phyloP scores from a whole-genome alignment of 35 echinoderm and acorn worm genomes.

The Amphiura filiformis region DNA sequence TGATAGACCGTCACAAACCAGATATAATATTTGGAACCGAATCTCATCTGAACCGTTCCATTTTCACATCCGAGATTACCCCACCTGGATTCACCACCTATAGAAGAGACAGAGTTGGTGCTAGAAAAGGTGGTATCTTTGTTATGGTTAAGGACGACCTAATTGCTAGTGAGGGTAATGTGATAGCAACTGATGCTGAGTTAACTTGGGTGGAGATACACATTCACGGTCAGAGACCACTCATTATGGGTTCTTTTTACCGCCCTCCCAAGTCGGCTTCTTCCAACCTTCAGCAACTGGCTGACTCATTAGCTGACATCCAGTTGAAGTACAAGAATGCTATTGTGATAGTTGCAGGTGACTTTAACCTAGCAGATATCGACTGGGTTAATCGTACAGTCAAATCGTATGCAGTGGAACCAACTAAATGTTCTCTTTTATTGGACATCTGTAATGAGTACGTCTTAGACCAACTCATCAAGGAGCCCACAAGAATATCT shows the following conservation, averaged over 20 bases:
- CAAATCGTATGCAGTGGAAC: conserved; percentile 26
- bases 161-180: conserved; percentile 22
- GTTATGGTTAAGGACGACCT: conserved; percentile 24
- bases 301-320: background rate
- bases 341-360: too few relatives aligned
- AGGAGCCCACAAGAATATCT: conserved; percentile 43
- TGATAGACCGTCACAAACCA: conserved; percentile 40
- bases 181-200: conserved; percentile 17
- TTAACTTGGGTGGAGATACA: conserved; percentile 8
- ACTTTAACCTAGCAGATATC: background rate
- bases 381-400: background rate
- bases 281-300: conserved; percentile 11
- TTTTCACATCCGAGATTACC: conserved; percentile 36
- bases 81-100: conserved; percentile 2
- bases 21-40: conserved; percentile 15
- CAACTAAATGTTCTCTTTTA: conserved; percentile 21
- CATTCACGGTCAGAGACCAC: conserved; percentile 33
- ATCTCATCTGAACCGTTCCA: conserved; percentile 35
- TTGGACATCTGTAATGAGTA: conserved; percentile 52
- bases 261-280: conserved; percentile 8
- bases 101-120: conserved; percentile 8
- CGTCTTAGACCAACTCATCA: conserved; percentile 29
- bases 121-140: conserved; percentile 34
- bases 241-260: conserved; percentile 38
- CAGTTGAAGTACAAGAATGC: too few relatives aligned